Base-by-base conservation (phyloP, 2,888 invertebrate genomes). In the Oligia latruncula region DNA sequence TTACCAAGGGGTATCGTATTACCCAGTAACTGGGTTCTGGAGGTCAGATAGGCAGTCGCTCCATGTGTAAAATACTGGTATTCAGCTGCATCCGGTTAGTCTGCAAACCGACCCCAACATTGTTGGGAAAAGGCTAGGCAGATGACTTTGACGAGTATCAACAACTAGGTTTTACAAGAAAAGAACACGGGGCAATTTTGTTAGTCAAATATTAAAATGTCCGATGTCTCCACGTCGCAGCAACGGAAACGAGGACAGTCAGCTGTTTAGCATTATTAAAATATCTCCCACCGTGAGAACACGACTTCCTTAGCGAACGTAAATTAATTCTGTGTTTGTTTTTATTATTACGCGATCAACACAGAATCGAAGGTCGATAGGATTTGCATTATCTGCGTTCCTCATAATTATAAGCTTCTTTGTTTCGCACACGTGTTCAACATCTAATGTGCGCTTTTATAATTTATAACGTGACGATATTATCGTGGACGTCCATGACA, bases 241-340 rank as follows among this genome's bases (percentile, higher is more conserved):
- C 90, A 73, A 88, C 95, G 92, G 93, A 94, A 92, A 91, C 88
- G 89, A 91, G 90, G 93, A 90, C 95, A 93, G 93, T 90, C 93
- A 93, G 93, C 92, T 94, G 93, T 92, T 94, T 93, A 92, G 92
- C 93, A 90, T 95, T 95, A 95, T 95, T 95, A 95, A 95, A 95
- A 94, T 94, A 92, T 93, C 91, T 92, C 88, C 88, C 88, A 89
- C 88, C 88, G 91, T 88, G 89, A 88, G 86, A 89, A 90, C 89
- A 88, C 82, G 78, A 84, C 88, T 85, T 89, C 87, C 86, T 82
- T 85, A 74, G 78, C 73, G 71, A 68, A 79, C 77, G 77, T 78
- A 80, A 84, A 86, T 89, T 84, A 87, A 86, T 84, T 82, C 78
- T 68, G 52, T 77, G 77, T 65, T 81, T 76, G 81, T 77, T 81